phyloP scores from a whole-genome alignment of 2,113 vertebrate genomes.

The Saguinus midas region DNA sequence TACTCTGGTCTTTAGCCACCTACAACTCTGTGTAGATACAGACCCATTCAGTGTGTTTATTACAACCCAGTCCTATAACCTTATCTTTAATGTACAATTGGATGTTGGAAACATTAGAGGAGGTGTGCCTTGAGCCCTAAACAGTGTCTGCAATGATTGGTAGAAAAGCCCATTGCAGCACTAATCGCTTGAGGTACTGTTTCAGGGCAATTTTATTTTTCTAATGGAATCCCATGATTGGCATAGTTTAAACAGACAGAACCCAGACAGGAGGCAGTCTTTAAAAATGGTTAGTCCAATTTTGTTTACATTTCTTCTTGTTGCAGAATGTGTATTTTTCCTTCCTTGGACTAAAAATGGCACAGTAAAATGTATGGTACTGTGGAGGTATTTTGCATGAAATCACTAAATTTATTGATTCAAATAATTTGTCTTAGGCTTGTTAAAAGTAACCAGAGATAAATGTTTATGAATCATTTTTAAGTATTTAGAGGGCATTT shows the following conservation, averaged over 20 bases:
- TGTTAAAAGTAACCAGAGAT: slow-evolving; percentile 27
- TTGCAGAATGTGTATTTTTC: slow-evolving; percentile 18
- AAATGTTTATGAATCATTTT: slow-evolving; percentile 45
- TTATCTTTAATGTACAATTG: neutral
- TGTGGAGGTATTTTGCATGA: neutral
- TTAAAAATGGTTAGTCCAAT: neutral
- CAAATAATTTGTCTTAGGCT: slow-evolving; percentile 40
- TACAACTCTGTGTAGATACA: neutral
- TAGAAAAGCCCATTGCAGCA: neutral
- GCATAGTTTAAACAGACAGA: neutral
- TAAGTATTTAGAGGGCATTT: slow-evolving; percentile 27
- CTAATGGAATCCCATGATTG: neutral
- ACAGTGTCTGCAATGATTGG: neutral
- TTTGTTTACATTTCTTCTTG: slow-evolving; percentile 8
- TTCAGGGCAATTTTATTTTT: neutral
- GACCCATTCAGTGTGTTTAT: neutral
- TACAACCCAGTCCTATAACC: neutral
- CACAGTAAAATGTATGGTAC: neutral
- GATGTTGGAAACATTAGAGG: neutral
- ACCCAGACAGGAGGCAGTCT: neutral
- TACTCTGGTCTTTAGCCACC: neutral
- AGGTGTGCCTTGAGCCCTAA: neutral
- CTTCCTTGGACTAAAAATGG: neutral
- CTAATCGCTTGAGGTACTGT: neutral
- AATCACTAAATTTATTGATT: slow-evolving; percentile 26